Evolutionary conservation across 2,888 invertebrate genomes (phyloP), one percentile per base, ranked within the genome.

Genomic region (Hybos culiciformis): DNA sequence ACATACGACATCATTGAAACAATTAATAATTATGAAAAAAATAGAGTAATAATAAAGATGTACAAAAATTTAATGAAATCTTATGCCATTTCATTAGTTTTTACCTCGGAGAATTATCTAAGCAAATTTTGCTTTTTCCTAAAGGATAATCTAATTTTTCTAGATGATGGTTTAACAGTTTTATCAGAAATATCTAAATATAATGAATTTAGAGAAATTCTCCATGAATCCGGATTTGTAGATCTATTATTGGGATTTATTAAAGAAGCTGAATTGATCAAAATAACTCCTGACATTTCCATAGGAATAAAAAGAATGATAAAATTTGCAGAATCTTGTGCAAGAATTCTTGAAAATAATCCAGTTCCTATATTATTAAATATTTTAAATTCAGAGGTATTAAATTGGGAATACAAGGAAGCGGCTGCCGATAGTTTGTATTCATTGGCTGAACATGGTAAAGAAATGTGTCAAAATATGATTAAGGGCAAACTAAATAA

Each of bases 261-360:
- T 17, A 37, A 26, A 5, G 7, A 15, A 11, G 26, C 18, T 11
- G 33, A 23, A 17, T 3, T 15, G 1, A 15, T 19, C 9, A 44
- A 41, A 31, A 7, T 29, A n/a, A 29, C 29, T 12, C n/a, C 33
- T 8, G 33, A 33, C 18, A 33, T 33, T 17, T 33, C 17, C 18
- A 17, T 14, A 14, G 61, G 60, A 0, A 47, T 62, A 5, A 57
- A 52, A 42, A 56, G 60, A 5, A 47, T 61, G 49, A 48, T 56
- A 18, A 53, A 50, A 7, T 41, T 53, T 41, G 40, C 54, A 1
- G 39, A 46, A 12, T 39, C 48, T 4, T 48, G 42, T 39, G 7
- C 26, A 12, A 23, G 32, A n/a, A 46, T 48, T 19, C 31, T 43
- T 24, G 24, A 43, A 15, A 21, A 36, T 2, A 36, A 46, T 44